These are phyloP conservation scores for Holocentrus rufus DNA, from an alignment of 2,797 vertebrate genomes.

Conservation along the genomic window DNA sequence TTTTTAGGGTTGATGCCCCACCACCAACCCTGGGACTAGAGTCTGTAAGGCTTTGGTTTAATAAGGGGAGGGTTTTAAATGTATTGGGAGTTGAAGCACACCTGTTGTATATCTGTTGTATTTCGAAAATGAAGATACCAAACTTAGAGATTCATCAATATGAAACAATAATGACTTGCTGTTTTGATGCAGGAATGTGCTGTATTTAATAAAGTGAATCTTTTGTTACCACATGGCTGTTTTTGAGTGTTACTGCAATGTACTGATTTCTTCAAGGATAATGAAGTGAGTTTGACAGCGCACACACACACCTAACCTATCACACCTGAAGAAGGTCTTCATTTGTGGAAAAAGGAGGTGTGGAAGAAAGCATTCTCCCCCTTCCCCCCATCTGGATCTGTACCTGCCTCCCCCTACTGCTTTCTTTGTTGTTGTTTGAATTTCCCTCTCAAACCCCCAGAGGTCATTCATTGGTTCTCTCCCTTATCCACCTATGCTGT, in stretches of 20 bases:
- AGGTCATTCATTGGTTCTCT: too few species aligned
- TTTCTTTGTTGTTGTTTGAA: too few species aligned
- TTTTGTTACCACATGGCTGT: constrained; percentile 51
- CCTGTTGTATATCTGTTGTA: constrained; percentile 30
- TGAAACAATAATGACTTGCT: constrained; percentile 43
- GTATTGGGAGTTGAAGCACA: constrained; percentile 61
- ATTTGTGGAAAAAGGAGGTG: too few species aligned
- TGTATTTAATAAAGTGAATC: constrained; percentile 72
- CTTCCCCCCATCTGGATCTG: too few species aligned
- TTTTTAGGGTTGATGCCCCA: constrained; percentile 5
- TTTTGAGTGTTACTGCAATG: not conserved
- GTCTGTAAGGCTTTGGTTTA: constrained; percentile 57
- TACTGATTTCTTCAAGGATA: too few species aligned
- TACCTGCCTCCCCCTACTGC: too few species aligned
- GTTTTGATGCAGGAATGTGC: constrained; percentile 66
- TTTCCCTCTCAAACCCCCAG: too few species aligned
- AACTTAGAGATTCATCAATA: constrained; percentile 20
- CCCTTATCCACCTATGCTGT: too few species aligned
- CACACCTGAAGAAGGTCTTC: too few species aligned
- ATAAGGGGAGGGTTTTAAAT: constrained; percentile 51
- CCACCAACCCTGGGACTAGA: constrained; percentile 28
- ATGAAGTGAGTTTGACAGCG: too few species aligned
- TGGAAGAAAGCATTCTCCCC: too few species aligned
- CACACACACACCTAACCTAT: too few species aligned
- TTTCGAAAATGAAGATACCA: constrained; percentile 20